Conservation (phyloP, 2,797 vertebrate species). For the Rhynchotus rufescens region DNA sequence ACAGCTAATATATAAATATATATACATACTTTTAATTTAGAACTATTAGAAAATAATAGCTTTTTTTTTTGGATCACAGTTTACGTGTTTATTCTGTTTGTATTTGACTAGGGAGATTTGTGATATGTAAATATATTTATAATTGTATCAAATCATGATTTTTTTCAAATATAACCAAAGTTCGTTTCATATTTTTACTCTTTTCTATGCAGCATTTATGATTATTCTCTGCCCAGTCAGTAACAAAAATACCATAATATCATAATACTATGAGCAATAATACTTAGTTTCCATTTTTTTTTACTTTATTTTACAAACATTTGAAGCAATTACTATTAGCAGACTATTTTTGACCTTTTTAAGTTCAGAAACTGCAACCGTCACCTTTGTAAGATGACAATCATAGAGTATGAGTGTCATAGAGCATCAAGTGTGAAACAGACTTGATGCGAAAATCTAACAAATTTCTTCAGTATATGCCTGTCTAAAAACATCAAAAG, state of each 20-base stretch:
- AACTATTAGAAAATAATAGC: neutral
- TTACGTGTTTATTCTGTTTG: neutral
- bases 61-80: neutral
- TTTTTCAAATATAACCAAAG: neutral
- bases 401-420: too few relatives aligned
- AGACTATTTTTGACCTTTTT: neutral
- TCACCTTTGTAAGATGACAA: neutral
- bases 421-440: neutral
- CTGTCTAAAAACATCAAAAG: neutral
- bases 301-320: neutral
- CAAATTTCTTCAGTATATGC: neutral
- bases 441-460: neutral
- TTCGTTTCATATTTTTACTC: neutral
- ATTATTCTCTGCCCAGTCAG: neutral
- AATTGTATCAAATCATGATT: neutral
- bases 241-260: neutral
- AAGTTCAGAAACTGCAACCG: neutral
- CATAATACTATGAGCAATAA: neutral
- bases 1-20: neutral
- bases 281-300: neutral
- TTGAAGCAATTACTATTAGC: neutral
- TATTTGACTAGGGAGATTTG: neutral
- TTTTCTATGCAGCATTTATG: neutral
- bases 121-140: neutral
- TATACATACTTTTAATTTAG: neutral